Conservation (phyloP, 2,888 invertebrate species). For the Mellilla xanthometata region DNA sequence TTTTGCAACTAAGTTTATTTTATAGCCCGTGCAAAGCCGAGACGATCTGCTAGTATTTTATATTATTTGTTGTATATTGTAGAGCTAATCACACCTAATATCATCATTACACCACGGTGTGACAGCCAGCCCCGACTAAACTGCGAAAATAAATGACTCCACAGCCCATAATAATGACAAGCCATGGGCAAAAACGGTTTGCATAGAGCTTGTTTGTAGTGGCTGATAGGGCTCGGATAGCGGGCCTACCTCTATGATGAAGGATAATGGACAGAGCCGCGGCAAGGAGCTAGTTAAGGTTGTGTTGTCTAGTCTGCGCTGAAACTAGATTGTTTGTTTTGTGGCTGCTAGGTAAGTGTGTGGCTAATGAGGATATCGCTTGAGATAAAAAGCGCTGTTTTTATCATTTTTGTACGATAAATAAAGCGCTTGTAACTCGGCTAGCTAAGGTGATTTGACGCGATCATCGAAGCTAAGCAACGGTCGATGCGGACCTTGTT, state of each 20-base stretch:
- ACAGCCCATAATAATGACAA: slow-evolving; percentile 24
- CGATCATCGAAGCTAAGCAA: too few relatives aligned
- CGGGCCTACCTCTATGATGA: slow-evolving; percentile 20
- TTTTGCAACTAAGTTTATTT: too few relatives aligned
- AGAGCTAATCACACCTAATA: too few relatives aligned
- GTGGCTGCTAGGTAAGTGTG: not conserved
- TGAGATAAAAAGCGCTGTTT: too few relatives aligned
- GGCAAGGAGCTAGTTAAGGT: slow-evolving; percentile 9
- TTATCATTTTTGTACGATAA: too few relatives aligned
- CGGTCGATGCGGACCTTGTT: too few relatives aligned
- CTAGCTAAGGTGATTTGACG: too few relatives aligned
- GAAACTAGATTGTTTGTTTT: slow-evolving; percentile 1
- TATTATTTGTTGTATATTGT: too few relatives aligned
- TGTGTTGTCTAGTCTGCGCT: not conserved
- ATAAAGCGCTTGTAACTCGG: too few relatives aligned
- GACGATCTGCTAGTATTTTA: too few relatives aligned
- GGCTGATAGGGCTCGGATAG: slow-evolving; percentile 22
- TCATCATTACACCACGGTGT: slow-evolving; percentile 3
- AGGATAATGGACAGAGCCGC: slow-evolving; percentile 18
- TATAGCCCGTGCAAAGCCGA: too few relatives aligned
- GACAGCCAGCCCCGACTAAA: slow-evolving; percentile 7
- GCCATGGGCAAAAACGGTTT: slow-evolving; percentile 28
- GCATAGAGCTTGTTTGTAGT: slow-evolving; percentile 32
- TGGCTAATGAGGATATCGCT: too few relatives aligned
- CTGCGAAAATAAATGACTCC: slow-evolving; percentile 8